A percentile compares a stretch with the other conserved stretches of the same genome.
Evolutionary conservation across 2,888 invertebrate genomes (phyloP).

Genomic region (Parnassius apollo): DNA sequence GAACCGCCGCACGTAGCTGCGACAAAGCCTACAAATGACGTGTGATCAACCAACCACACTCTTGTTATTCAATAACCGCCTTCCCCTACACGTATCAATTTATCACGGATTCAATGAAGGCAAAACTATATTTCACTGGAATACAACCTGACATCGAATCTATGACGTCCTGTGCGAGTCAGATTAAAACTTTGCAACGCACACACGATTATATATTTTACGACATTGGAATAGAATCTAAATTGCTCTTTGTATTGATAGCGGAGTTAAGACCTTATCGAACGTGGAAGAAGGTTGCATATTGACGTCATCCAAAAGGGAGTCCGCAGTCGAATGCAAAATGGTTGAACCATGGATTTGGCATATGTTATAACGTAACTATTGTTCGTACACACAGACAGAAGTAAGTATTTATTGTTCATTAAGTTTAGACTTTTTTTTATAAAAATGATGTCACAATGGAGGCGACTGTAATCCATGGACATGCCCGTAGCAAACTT

Average conservation of each 20-base stretch:
- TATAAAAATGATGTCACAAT: neutral
- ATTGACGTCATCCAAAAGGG: slow-evolving; percentile 79
- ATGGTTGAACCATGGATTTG: slow-evolving; percentile 79
- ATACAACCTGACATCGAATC: slow-evolving; percentile 65
- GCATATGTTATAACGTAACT: slow-evolving; percentile 77
- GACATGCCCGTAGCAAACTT: no score
- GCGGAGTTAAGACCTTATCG: slow-evolving; percentile 38
- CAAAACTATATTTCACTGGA: slow-evolving; percentile 76
- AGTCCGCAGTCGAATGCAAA: slow-evolving; percentile 76
- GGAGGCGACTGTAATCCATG: no score
- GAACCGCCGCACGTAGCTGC: slow-evolving; percentile 34
- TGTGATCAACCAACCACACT: slow-evolving; percentile 60
- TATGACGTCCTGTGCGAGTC: slow-evolving; percentile 43
- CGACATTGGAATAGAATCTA: neutral
- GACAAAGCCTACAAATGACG: slow-evolving; percentile 51
- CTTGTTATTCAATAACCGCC: slow-evolving; percentile 77
- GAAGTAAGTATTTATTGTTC: slow-evolving; percentile 4
- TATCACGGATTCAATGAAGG: slow-evolving; percentile 79
- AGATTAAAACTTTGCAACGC: slow-evolving; percentile 39
- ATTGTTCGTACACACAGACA: slow-evolving; percentile 54
- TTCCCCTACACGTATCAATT: slow-evolving; percentile 72
- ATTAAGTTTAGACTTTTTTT: neutral
- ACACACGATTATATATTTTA: slow-evolving; percentile 27
- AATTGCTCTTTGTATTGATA: neutral
- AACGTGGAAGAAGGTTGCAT: slow-evolving; percentile 53